phyloP scores from a whole-genome alignment of 2,113 vertebrate genomes.

The Willisornis vidua region DNA sequence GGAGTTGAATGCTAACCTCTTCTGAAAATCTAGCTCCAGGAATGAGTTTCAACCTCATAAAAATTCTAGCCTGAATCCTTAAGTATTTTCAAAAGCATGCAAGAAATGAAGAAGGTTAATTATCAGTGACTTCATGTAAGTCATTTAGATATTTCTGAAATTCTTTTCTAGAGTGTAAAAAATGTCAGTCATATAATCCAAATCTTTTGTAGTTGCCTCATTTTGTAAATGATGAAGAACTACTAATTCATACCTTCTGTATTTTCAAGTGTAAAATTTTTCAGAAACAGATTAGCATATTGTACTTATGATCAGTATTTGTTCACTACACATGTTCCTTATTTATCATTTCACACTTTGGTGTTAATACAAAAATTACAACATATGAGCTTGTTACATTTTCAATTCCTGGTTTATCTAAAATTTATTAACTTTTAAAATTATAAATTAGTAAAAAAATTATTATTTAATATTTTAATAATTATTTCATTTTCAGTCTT shows the following conservation, averaged over 20 bases:
- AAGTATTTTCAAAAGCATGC: conserved; percentile 4
- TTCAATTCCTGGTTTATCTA: not conserved
- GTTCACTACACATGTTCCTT: not conserved
- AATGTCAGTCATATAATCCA: not conserved
- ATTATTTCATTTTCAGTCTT: not conserved
- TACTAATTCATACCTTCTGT: not conserved
- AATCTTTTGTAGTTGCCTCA: not conserved
- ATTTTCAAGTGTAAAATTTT: not conserved
- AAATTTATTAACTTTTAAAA: not conserved
- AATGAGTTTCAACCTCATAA: conserved; percentile 19
- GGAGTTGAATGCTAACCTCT: not conserved
- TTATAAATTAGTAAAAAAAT: not conserved
- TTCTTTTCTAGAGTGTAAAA: not conserved
- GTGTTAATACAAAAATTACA: not conserved
- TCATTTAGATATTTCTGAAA: not conserved
- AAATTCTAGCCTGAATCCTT: conserved; percentile 3
- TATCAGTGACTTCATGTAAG: not conserved
- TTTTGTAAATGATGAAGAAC: not conserved
- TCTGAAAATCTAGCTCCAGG: not conserved
- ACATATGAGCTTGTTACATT: not conserved
- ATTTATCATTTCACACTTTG: not conserved
- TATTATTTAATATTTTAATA: no score
- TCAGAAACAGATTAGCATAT: not conserved
- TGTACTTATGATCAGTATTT: not conserved
- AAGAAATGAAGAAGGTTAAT: conserved; percentile 34